These are phyloP conservation scores for Sphaerophoria rueppellii DNA, from an alignment of 2,888 invertebrate genomes.

Conservation along the genomic window DNA sequence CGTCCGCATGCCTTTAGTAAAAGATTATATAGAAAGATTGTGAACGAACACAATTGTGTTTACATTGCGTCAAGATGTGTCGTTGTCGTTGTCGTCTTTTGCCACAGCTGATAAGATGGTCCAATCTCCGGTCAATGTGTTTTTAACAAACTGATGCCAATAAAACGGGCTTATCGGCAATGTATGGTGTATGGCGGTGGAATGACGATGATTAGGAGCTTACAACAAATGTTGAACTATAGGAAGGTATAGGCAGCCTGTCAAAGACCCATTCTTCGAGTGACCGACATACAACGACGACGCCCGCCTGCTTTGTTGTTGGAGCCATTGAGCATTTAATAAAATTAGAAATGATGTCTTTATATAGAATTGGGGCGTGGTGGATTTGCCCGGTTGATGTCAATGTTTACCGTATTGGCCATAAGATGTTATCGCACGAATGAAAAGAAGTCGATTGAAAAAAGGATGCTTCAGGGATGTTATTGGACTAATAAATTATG, in stretches of 20 bases:
- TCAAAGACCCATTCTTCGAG: constrained; percentile 27
- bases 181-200: constrained; percentile 14
- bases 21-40: background rate
- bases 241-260: constrained; percentile 1
- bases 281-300: background rate
- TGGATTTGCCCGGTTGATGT: constrained; percentile 8
- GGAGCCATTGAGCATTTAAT: constrained; percentile 57
- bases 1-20: background rate
- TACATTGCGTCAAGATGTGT: constrained; percentile 31
- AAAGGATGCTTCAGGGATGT: constrained; percentile 22
- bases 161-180: constrained; percentile 33
- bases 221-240: background rate
- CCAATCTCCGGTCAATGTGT: constrained; percentile 63
- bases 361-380: constrained; percentile 23
- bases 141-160: constrained; percentile 68
- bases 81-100: constrained; percentile 29
- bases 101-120: constrained; percentile 60
- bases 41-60: constrained; percentile 26
- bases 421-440: background rate
- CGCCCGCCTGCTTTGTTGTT: constrained; percentile 15
- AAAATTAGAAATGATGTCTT: constrained; percentile 51
- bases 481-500: constrained; percentile 24
- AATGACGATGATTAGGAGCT: constrained; percentile 56
- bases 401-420: constrained; percentile 5
- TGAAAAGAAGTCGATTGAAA: constrained; percentile 21